Evolutionary conservation across 1,140 invertebrate genomes (phyloP), one percentile per base, ranked within the genome.

Genomic region (Oreohelix idahoensis): DNA sequence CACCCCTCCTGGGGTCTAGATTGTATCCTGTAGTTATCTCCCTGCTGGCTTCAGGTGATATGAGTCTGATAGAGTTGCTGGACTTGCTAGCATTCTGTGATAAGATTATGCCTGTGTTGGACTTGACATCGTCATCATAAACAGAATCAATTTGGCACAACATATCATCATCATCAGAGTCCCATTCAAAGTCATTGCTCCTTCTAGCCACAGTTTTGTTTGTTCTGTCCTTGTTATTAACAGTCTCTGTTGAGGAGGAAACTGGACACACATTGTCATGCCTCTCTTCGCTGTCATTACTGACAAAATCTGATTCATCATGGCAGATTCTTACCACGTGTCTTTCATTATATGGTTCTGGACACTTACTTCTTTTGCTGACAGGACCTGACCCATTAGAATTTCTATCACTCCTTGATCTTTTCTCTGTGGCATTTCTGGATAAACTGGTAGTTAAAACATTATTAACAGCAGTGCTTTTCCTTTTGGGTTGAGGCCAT

Each of bases 141-240:
- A 79, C 35, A 38, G 36, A 13, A 69, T 79, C 77, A 66, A 79
- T 66, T 29, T 79, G 53, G 26, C 77, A 63, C 29, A 79, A 66
- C 32, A 79, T 79, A 23, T 79, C 77, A 66, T 79, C 77, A 39
- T 79, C 77, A 39, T 79, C 77, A 13, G 53, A 66, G 29, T 79
- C 77, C 77, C 77, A 79, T 13, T 10, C 71, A n/a, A n/a, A 38
- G 8, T 49, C 42, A 45, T 17, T 36, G 35, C 13, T 66, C 36
- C 36, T 39, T 20, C 38, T 66, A 35, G 17, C 26, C 17, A n/a
- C 20, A 58, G 53, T 4, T n/a, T n/a, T n/a, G n/a, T n/a, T n/a
- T n/a, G n/a, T n/a, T n/a, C n/a, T n/a, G 4, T 39, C 8, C 23
- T 20, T 11, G 5, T 39, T 23, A 11, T 39, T 4, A 58, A 58